Conservation (phyloP, 2,113 vertebrate genomes). For the Apaloderma vittatum region DNA sequence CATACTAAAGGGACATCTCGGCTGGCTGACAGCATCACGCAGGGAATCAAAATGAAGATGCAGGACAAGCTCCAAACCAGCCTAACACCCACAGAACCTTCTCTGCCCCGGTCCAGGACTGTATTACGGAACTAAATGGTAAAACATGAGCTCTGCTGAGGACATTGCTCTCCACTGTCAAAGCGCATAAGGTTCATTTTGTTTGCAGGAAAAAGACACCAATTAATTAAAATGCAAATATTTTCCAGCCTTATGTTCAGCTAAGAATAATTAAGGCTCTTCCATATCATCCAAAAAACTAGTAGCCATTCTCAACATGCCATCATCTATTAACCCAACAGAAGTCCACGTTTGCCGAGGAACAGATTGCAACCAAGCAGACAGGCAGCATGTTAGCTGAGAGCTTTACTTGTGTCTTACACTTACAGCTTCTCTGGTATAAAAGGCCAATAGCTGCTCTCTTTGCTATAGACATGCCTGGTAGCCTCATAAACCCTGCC, state of each 20-base stretch:
- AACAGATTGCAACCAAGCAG: background rate
- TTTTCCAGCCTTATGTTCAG: constrained; percentile 58
- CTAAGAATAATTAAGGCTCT: background rate
- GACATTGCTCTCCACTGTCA: background rate
- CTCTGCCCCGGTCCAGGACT: background rate
- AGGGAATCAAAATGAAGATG: background rate
- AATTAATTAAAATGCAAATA: constrained; percentile 60
- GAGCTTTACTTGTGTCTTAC: background rate
- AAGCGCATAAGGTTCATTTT: background rate
- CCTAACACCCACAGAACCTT: background rate
- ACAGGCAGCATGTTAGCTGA: rapidly evolving
- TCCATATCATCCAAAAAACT: background rate
- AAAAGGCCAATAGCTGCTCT: background rate
- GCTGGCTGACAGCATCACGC: background rate
- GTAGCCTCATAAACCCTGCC: background rate
- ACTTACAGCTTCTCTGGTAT: rapidly evolving
- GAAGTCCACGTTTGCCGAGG: background rate
- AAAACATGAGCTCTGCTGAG: background rate
- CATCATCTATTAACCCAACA: background rate
- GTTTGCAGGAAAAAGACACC: background rate
- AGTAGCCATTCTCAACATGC: background rate
- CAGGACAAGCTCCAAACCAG: background rate
- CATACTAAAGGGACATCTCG: background rate
- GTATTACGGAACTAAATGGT: background rate
- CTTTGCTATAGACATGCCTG: background rate